These are phyloP conservation scores for Casuarius casuarius DNA, from an alignment of 2,113 vertebrate genomes.

Conservation along the genomic window DNA sequence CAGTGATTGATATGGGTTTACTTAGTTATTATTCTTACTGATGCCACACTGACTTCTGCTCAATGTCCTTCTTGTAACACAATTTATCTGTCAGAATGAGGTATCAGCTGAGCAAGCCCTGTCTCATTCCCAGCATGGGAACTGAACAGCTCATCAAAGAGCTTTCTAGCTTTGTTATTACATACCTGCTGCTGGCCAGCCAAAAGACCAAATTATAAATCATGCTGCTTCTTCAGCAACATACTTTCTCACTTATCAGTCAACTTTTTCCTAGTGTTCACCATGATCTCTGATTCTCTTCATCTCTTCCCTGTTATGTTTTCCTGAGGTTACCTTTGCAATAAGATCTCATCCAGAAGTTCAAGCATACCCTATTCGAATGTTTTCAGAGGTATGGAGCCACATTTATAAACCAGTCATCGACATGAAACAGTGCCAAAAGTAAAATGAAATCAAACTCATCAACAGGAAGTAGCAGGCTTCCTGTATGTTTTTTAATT, in stretches of 20 bases:
- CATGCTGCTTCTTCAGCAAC: neutral
- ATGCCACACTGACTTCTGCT: neutral
- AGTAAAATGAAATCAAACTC: neutral
- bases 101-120: slow-evolving; percentile 30
- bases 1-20: neutral
- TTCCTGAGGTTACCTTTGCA: neutral
- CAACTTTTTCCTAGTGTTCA: neutral
- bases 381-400: neutral
- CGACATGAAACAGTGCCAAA: neutral
- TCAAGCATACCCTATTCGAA: neutral
- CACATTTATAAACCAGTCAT: neutral
- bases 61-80: neutral
- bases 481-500: neutral
- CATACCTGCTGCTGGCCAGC: neutral
- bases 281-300: neutral
- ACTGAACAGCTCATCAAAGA: slow-evolving; percentile 36
- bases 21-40: neutral
- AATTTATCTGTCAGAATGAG: slow-evolving; percentile 8
- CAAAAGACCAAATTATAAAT: neutral
- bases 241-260: neutral
- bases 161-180: neutral
- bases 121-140: neutral
- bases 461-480: neutral
- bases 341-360: neutral
- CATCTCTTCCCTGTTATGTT: neutral